Conservation (phyloP, 2,113 vertebrate genomes). For the Fregetta grallaria region DNA sequence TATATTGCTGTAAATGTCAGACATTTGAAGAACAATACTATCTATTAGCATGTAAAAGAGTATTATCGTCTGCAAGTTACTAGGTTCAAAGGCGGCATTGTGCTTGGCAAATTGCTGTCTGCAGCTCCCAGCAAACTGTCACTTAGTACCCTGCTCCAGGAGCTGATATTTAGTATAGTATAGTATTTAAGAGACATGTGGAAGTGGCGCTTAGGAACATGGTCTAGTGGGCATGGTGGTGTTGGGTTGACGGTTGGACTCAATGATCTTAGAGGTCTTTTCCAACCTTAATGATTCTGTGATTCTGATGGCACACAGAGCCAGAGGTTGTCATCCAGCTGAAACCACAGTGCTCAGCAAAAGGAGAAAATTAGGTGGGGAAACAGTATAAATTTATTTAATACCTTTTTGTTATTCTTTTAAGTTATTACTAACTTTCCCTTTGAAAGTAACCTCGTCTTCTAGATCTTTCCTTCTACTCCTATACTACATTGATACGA, state of each 20-base stretch:
- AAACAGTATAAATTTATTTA: neutral
- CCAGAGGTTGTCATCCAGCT: neutral
- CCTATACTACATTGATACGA: neutral
- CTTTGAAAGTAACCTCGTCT: neutral
- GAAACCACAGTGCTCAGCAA: neutral
- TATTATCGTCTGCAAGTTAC: constrained; percentile 23
- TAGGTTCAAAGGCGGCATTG: neutral
- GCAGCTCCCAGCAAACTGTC: neutral
- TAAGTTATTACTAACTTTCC: neutral
- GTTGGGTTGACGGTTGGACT: too few relatives aligned
- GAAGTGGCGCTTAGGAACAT: too few relatives aligned
- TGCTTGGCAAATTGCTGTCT: constrained; percentile 20
- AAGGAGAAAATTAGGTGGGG: neutral
- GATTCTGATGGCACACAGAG: neutral
- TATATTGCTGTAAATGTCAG: constrained; percentile 35
- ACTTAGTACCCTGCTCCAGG: neutral
- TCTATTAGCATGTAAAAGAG: constrained; percentile 43
- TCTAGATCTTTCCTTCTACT: neutral
- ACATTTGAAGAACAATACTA: constrained; percentile 37
- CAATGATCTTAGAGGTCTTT: too few relatives aligned
- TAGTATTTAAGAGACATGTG: too few relatives aligned
- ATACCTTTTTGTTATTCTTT: neutral
- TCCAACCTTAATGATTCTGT: too few relatives aligned
- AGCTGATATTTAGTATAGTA: neutral
- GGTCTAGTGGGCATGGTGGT: too few relatives aligned